These are phyloP conservation scores for Forbesichthys agassizii DNA, from an alignment of 2,113 vertebrate species.

Conservation along the genomic window DNA sequence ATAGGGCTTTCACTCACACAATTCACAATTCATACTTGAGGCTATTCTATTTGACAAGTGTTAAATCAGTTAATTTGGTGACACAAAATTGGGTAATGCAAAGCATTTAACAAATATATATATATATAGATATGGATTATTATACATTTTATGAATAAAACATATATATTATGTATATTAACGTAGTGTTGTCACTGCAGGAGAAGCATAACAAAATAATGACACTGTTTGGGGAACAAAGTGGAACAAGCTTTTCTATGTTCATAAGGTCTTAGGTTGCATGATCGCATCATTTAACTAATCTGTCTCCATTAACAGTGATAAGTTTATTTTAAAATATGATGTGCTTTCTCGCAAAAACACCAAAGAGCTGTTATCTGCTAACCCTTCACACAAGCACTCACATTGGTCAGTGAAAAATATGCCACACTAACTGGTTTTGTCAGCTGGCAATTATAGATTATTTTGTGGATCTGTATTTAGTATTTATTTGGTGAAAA, in stretches of 20 bases:
- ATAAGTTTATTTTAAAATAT: conserved; percentile 41
- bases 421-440: too few relatives aligned
- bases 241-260: background rate
- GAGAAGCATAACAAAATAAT: conserved; percentile 38
- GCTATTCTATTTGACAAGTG: conserved; percentile 18
- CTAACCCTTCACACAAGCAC: background rate
- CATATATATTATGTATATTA: background rate
- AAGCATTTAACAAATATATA: background rate
- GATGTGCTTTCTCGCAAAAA: conserved; percentile 24
- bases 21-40: conserved; percentile 24
- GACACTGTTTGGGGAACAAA: conserved; percentile 7
- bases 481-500: too few relatives aligned
- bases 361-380: conserved; percentile 10
- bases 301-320: conserved; percentile 17
- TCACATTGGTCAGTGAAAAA: background rate
- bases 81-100: background rate
- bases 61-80: conserved; percentile 2
- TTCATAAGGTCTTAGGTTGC: conserved; percentile 18
- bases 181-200: conserved; percentile 40
- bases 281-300: conserved; percentile 20
- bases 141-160: too few relatives aligned
- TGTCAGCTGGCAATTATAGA: too few relatives aligned
- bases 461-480: too few relatives aligned
- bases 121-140: too few relatives aligned
- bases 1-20: conserved; percentile 22